These are phyloP conservation scores for Busseola fusca DNA, from an alignment of 2,888 invertebrate species.

Conservation along the genomic window DNA sequence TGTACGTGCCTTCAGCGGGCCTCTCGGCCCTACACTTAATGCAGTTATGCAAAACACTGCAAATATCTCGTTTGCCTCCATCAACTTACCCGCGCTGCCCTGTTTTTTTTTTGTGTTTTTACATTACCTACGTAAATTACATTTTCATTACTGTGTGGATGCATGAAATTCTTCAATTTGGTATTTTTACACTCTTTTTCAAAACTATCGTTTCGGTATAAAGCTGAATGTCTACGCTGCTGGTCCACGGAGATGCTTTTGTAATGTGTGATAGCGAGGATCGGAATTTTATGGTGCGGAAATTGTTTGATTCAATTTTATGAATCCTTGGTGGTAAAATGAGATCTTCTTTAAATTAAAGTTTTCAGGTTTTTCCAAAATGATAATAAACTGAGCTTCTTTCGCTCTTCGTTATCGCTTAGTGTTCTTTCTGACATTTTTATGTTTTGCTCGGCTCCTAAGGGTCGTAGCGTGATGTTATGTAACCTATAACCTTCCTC, in stretches of 20 bases:
- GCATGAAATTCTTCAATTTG: constrained; percentile 57
- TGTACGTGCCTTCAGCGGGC: constrained; percentile 75
- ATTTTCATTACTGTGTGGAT: constrained; percentile 64
- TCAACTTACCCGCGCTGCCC: constrained; percentile 64
- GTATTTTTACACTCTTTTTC: constrained; percentile 39
- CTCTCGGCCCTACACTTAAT: constrained; percentile 72
- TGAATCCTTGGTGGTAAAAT: neutral
- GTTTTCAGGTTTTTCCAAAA: neutral
- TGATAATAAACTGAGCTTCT: neutral
- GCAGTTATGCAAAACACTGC: constrained; percentile 80
- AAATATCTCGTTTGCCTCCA: constrained; percentile 74
- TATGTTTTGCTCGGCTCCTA: no score
- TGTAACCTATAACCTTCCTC: no score
- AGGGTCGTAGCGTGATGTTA: no score
- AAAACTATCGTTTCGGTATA: constrained; percentile 26
- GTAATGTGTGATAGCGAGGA: neutral
- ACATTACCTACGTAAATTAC: constrained; percentile 62
- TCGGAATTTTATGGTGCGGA: neutral
- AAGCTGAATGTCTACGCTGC: constrained; percentile 2
- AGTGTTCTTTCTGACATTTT: no score
- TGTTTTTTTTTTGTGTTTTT: constrained; percentile 61
- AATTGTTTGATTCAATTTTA: constrained; percentile 8
- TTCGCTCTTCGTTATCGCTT: no score
- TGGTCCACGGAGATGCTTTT: neutral
- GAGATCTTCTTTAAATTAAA: neutral